A percentile compares a stretch with the other conserved stretches of the same genome.
These are phyloP conservation scores for Littorina saxatilis DNA, from an alignment of 1,140 invertebrate species.

Conservation along the genomic window DNA sequence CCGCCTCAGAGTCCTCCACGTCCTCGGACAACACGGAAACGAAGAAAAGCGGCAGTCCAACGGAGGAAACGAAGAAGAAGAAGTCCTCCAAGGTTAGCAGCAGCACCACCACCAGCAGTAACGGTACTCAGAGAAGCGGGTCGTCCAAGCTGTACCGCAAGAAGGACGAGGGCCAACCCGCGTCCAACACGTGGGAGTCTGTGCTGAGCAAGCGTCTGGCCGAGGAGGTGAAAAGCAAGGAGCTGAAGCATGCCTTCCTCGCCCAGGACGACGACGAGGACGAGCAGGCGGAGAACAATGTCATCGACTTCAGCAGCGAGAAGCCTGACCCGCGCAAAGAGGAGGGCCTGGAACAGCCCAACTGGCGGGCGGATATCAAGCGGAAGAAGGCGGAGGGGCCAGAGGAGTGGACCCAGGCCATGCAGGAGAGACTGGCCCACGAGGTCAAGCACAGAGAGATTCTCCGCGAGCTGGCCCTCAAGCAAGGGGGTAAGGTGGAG, in stretches of 20 bases:
- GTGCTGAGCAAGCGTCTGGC: slow-evolving; percentile 64
- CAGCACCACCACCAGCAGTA: neutral
- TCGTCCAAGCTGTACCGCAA: slow-evolving; percentile 44
- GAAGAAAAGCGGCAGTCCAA: neutral
- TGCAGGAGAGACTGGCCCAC: slow-evolving; percentile 31
- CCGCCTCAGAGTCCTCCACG: neutral
- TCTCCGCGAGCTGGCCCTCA: slow-evolving; percentile 11
- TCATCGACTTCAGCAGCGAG: slow-evolving; percentile 20
- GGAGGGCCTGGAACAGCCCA: too few relatives aligned
- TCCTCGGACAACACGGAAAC: neutral
- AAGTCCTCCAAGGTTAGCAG: neutral
- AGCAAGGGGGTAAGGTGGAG: neutral
- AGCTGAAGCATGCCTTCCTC: slow-evolving; percentile 41
- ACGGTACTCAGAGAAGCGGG: too few relatives aligned
- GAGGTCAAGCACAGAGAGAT: slow-evolving; percentile 36
- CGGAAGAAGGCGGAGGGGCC: slow-evolving; percentile 33
- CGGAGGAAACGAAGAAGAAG: neutral
- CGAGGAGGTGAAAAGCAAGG: slow-evolving; percentile 68
- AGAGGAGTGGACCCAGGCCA: slow-evolving; percentile 25
- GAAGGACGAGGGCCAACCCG: slow-evolving; percentile 34
- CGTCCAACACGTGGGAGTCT: slow-evolving; percentile 58
- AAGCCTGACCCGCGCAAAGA: too few relatives aligned
- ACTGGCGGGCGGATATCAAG: slow-evolving; percentile 46
- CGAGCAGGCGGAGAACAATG: neutral
- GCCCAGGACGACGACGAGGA: slow-evolving; percentile 26